phyloP scores from a whole-genome alignment of 2,888 invertebrate genomes.

The Lordiphosa fenestrarum region DNA sequence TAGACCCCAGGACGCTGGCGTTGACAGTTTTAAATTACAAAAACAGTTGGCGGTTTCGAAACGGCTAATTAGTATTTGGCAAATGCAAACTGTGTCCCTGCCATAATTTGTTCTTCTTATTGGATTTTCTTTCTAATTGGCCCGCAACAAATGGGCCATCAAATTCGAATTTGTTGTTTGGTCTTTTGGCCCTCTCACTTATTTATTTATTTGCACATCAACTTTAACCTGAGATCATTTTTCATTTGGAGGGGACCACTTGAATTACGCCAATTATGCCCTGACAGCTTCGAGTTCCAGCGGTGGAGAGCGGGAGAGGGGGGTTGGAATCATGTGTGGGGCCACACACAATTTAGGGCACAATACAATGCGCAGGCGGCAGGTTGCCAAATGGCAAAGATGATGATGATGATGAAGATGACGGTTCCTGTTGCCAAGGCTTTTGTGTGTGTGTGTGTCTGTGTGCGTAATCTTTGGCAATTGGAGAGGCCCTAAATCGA shows the following conservation, averaged over 20 bases:
- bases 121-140: conserved; percentile 57
- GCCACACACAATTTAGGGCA: conserved; percentile 6
- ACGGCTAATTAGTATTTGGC: conserved; percentile 63
- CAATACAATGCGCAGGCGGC: conserved; percentile 20
- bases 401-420: conserved; percentile 10
- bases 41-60: conserved; percentile 31
- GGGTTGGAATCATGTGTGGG: conserved; percentile 2
- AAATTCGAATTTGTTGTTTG: conserved; percentile 68
- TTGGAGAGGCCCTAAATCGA: conserved; percentile 9
- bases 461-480: conserved; percentile 16
- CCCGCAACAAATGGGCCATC: conserved; percentile 59
- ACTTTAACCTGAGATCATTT: conserved; percentile 49
- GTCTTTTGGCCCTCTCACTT: conserved; percentile 29
- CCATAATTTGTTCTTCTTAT: conserved; percentile 56
- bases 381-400: conserved; percentile 28
- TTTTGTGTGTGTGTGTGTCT: conserved; percentile 24
- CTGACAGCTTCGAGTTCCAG: conserved; percentile 56
- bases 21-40: conserved; percentile 76
- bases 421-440: conserved; percentile 26
- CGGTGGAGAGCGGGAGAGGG: neutral
- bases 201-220: conserved; percentile 59
- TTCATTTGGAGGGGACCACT: conserved; percentile 33
- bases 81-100: conserved; percentile 42
- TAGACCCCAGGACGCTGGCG: conserved; percentile 41
- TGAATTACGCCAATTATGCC: conserved; percentile 68